Conservation (phyloP, 53 echinoderm and acorn worm species). For the Patiria pectinifera region DNA sequence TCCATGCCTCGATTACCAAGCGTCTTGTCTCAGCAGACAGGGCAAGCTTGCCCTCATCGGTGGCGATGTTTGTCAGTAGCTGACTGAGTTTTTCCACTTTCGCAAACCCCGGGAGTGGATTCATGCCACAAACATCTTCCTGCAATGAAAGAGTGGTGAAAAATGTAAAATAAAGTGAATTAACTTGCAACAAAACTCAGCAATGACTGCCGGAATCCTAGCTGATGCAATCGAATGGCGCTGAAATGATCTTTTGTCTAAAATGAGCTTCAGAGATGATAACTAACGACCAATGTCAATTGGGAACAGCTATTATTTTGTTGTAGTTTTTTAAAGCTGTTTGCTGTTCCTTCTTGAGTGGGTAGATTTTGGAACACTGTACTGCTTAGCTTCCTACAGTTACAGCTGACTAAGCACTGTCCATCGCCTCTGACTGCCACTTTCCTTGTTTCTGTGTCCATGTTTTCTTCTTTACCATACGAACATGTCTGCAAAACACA, state of each 20-base stretch:
- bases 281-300: no score
- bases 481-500: conserved; percentile 10
- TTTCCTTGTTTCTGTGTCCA: conserved; percentile 47
- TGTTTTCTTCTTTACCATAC: conserved; percentile 35
- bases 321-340: no score
- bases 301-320: no score
- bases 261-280: no score
- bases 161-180: background rate
- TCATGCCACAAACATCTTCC: conserved; percentile 60
- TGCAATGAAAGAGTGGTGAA: background rate
- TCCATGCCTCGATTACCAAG: conserved; percentile 35
- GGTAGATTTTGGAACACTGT: conserved; percentile 24
- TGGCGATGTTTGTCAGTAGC: conserved; percentile 29
- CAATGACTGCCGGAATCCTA: no score
- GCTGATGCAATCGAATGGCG: no score
- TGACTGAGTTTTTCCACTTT: conserved; percentile 55
- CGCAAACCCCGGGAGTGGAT: conserved; percentile 40
- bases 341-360: no score
- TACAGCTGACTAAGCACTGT: background rate
- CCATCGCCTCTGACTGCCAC: conserved; percentile 35
- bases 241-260: no score
- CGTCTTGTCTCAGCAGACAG: conserved; percentile 36
- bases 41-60: conserved; percentile 38
- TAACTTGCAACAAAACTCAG: no score
- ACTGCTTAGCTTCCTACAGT: conserved; percentile 32